Conservation (phyloP, 2,888 invertebrate species). For the Drosophila siamana region DNA sequence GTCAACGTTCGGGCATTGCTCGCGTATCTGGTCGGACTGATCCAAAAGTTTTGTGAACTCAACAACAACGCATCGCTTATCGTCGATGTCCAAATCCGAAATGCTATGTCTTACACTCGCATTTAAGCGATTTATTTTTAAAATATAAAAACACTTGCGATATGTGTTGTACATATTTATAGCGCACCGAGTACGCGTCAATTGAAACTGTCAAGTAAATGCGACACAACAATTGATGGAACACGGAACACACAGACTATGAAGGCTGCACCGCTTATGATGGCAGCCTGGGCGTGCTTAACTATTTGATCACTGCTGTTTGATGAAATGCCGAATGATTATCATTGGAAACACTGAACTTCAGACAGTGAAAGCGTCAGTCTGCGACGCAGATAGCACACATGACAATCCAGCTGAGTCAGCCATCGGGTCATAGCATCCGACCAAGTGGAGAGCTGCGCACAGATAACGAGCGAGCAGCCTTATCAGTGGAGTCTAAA, state of each 20-base stretch:
- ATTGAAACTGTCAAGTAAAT: constrained; percentile 25
- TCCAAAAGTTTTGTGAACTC: constrained; percentile 47
- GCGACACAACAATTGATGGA: constrained; percentile 28
- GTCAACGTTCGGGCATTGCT: constrained; percentile 54
- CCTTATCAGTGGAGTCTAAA: constrained; percentile 38
- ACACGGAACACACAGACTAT: constrained; percentile 20
- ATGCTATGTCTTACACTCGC: constrained; percentile 10
- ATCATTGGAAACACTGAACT: constrained; percentile 2
- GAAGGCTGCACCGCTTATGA: constrained; percentile 7
- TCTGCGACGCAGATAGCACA: constrained; percentile 37
- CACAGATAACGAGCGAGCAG: constrained; percentile 9
- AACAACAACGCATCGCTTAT: constrained; percentile 35
- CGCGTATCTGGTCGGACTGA: constrained; percentile 38
- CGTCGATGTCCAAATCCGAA: constrained; percentile 35
- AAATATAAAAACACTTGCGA: constrained; percentile 18
- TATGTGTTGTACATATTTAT: constrained; percentile 23
- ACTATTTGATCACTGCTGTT: constrained; percentile 28
- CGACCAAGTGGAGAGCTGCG: neutral
- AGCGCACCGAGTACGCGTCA: constrained; percentile 33
- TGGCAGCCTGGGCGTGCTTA: constrained; percentile 6
- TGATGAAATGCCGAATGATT: constrained; percentile 25
- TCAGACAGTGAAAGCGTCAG: constrained; percentile 37
- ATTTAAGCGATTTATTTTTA: constrained; percentile 46
- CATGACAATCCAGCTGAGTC: constrained; percentile 25
- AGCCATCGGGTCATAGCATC: constrained; percentile 7